phyloP scores from a whole-genome alignment of 2,113 vertebrate genomes.

The Pseudorasbora parva region DNA sequence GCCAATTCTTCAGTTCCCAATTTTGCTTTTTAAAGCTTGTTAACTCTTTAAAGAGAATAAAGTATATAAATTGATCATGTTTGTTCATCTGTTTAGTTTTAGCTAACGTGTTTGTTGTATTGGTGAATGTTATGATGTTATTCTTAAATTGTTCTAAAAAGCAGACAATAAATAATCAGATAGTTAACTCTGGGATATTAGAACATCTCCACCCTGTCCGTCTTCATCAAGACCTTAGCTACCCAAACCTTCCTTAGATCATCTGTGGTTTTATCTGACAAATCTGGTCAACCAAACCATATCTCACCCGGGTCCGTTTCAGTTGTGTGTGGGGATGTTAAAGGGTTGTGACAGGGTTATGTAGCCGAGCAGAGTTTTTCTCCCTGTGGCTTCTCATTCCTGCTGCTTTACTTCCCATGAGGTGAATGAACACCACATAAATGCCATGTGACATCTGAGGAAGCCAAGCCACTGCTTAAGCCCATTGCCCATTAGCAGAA shows the following conservation, averaged over 20 bases:
- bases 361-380: constrained; percentile 1
- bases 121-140: too few species aligned
- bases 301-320: constrained; percentile 78
- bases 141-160: too few species aligned
- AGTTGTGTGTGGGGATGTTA: constrained; percentile 59
- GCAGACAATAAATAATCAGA: too few species aligned
- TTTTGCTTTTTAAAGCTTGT: neutral
- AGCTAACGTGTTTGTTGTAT: neutral
- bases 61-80: neutral
- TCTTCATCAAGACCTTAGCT: constrained; percentile 69
- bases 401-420: neutral
- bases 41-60: neutral
- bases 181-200: neutral
- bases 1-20: neutral
- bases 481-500: neutral
- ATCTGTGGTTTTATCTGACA: constrained; percentile 77
- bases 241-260: constrained; percentile 33
- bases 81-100: neutral
- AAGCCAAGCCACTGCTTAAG: neutral
- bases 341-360: constrained; percentile 7
- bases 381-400: neutral
- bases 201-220: constrained; percentile 66
- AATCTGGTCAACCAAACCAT: constrained; percentile 82
- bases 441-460: constrained; percentile 23
- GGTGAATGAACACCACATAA: constrained; percentile 11